phyloP scores from a whole-genome alignment of 2,113 vertebrate species.

The Istiophorus platypterus region DNA sequence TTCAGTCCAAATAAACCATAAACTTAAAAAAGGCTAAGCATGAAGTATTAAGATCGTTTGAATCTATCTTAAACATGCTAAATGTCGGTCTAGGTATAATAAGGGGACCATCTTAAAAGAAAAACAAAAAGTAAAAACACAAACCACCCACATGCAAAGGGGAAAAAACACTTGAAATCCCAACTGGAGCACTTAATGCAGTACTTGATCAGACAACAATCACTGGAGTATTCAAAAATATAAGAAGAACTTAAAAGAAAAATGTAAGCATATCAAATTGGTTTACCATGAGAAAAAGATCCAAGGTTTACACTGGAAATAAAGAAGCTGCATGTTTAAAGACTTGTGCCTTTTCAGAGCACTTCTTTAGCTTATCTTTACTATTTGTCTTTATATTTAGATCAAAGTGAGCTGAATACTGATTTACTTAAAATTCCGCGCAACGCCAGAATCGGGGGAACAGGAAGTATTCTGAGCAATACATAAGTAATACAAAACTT shows the following conservation, averaged over 20 bases:
- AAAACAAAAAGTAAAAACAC: neutral
- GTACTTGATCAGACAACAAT: neutral
- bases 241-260: neutral
- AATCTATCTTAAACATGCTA: neutral
- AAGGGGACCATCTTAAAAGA: too few relatives aligned
- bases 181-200: too few relatives aligned
- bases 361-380: neutral
- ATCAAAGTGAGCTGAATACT: neutral
- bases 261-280: neutral
- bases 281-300: neutral
- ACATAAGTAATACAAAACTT: neutral
- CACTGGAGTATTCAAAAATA: neutral
- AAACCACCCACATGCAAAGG: neutral
- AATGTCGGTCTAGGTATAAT: neutral
- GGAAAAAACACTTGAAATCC: neutral
- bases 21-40: too few relatives aligned
- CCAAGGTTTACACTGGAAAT: too few relatives aligned
- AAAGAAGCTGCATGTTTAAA: too few relatives aligned
- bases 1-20: too few relatives aligned
- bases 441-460: neutral
- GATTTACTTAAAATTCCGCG: neutral
- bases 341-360: too few relatives aligned
- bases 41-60: neutral
- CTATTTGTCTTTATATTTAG: neutral
- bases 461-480: neutral